Conservation (phyloP, 2,888 invertebrate species). For the Polymixis flavicincta region DNA sequence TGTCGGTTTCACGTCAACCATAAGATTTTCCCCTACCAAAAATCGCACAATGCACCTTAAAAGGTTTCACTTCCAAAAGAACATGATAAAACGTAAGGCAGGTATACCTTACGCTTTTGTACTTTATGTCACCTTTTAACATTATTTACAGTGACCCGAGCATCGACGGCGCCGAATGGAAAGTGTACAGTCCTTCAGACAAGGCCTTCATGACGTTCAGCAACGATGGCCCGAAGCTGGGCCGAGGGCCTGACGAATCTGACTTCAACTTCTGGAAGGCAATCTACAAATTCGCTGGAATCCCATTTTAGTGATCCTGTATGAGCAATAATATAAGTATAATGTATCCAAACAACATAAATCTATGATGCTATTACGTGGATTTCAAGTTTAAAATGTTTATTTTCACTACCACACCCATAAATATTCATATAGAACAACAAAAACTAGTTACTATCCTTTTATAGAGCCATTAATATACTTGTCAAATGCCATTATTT, state of each 20-base stretch:
- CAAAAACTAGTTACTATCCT: not conserved
- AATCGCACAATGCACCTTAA: too few relatives aligned
- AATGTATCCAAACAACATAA: not conserved
- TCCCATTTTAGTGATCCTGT: not conserved
- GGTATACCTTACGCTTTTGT: not conserved
- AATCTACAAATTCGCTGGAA: conserved; percentile 7
- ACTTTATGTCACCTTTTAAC: not conserved
- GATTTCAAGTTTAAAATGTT: not conserved
- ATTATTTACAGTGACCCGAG: conserved; percentile 75
- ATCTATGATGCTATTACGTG: not conserved
- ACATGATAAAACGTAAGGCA: too few relatives aligned
- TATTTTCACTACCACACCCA: not conserved
- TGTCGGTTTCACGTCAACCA: too few relatives aligned
- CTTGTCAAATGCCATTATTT: too few relatives aligned
- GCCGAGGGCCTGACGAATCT: conserved; percentile 10
- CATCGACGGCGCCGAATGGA: conserved; percentile 73
- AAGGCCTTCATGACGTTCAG: conserved; percentile 40
- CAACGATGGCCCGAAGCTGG: conserved; percentile 39
- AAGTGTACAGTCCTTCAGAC: conserved; percentile 62
- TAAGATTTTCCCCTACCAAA: too few relatives aligned
- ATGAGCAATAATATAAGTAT: not conserved
- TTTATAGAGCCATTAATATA: not conserved
- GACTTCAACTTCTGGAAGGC: conserved; percentile 40
- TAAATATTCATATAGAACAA: not conserved
- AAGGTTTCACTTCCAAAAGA: too few relatives aligned